Base-by-base conservation (phyloP, 2,797 vertebrate species). In the Cetoscarus ocellatus region DNA sequence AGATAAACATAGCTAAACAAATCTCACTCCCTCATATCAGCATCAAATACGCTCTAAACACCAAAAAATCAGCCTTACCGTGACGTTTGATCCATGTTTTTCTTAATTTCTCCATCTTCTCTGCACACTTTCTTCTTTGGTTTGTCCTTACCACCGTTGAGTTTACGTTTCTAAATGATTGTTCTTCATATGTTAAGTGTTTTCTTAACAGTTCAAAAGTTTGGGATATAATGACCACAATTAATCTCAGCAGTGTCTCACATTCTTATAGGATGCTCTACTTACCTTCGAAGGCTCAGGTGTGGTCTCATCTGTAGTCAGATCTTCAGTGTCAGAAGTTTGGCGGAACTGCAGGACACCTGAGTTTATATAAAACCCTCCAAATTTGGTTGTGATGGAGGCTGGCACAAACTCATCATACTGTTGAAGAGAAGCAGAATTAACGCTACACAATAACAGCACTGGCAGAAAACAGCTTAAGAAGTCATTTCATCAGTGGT, bases 351-450 rank as follows among this genome's bases (percentile, higher is more conserved):
- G 95, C 60, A 99, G 93, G 0, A 95, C 91, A 36, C 98, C 98
- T 0, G 95, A 95, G 86, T 99, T 99, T 77, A 99, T 94, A 69
- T 99, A 99, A 92, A 99, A 99, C 5, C 98, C 98, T 73, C 98
- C 98, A 0, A 95, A 94, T 71, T 96, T 96, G 0, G 98, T 99
- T 3, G 95, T 97, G 71, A 99, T 93, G 65, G 96, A 96, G 44
- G 96, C 95, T 0, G 98, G 98, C 69, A 99, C 98, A 10, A 98
- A 95, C 75, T 99, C 98, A 49, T 99, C 98, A 0, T 99, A 99
- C 94, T 95, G 19, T 14, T 44, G 35, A 66, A 39, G 65, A 38
- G 9, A 61, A 5, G 14, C 0, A 38, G 58, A 0, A 50, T 17
- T 3, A 19, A 27, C 27, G 4, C 27, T 4, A 4, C 27, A 27